Evolutionary conservation across 2,888 invertebrate species (phyloP), one percentile per base, ranked within the genome.

Genomic region (Alviniconcha strummeri): DNA sequence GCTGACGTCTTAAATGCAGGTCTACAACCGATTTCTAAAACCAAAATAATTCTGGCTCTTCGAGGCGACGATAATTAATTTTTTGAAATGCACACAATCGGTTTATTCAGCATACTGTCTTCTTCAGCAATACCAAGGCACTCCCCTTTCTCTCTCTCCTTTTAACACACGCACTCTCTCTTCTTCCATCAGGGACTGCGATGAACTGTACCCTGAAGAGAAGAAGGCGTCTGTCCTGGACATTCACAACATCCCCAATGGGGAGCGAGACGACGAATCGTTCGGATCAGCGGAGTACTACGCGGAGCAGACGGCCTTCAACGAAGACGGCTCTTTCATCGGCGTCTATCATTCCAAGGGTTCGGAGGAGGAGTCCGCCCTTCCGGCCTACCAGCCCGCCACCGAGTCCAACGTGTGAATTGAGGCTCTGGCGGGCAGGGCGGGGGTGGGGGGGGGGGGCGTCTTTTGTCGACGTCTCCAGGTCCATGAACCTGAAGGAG

Each of bases 311-410:
- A 86, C 80, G 55, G 79, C 85, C 60, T 87, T 87, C 80, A 87
- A 87, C 72, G 87, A 87, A 79, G 87, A 87, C 60, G 87, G 87
- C 17, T 87, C 87, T 52, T 87, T 87, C 81, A 87, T 87, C 64
- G 87, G 87, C n/a, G 80, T 84, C 17, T 87, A 87, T 75, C 36
- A 36, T 36, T 56, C 83, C n/a, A 81, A 83, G 13, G 71, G 56
- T 57, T 36, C 36, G 36, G 36, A 67, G 36, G 36, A 82, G 60
- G 56, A 9, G 54, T n/a, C 11, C 76, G 11, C 67, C 67, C n/a
- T 5, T n/a, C 15, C 54, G 15, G 67, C 82, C 76, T n/a, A 56
- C 82, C 72, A 5, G n/a, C 74, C 36, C 72, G 55, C 83, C 17
- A 75, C 74, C 55, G 85, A 85, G 78, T 83, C 86, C 74, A 75